Evolutionary conservation across 1,140 invertebrate genomes (phyloP).

Genomic region (Pachypeltis micranthus): DNA sequence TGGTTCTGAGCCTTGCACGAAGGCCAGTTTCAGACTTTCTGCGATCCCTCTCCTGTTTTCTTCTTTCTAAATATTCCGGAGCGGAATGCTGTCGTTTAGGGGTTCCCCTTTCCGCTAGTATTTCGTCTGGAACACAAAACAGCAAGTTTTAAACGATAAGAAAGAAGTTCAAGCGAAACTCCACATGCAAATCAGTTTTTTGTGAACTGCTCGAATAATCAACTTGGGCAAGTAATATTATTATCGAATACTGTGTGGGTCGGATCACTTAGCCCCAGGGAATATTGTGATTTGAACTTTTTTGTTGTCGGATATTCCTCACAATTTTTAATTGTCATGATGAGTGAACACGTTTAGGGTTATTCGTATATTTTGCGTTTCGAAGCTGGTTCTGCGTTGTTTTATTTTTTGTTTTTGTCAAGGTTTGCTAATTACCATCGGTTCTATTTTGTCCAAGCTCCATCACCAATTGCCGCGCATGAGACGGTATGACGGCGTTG

Average conservation of each 20-base stretch:
- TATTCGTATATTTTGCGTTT: too few species aligned
- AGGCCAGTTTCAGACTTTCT: slow-evolving; percentile 52
- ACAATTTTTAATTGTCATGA: too few species aligned
- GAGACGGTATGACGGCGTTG: slow-evolving; percentile 82
- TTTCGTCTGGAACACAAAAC: slow-evolving; percentile 30
- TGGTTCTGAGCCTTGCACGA: slow-evolving; percentile 39
- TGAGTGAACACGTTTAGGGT: too few species aligned
- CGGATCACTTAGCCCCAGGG: too few species aligned
- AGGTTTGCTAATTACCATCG: slow-evolving; percentile 43
- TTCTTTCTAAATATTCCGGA: slow-evolving; percentile 77
- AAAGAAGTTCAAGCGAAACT: too few species aligned
- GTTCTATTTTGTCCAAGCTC: slow-evolving; percentile 72
- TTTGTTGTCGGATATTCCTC: too few species aligned
- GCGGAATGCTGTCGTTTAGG: slow-evolving; percentile 66
- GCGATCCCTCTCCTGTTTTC: slow-evolving; percentile 55
- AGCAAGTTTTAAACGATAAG: background rate
- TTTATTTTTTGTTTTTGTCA: slow-evolving; percentile 33
- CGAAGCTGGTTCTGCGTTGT: too few species aligned
- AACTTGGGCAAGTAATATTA: too few species aligned
- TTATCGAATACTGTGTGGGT: too few species aligned
- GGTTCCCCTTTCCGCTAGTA: slow-evolving; percentile 39
- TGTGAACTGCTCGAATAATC: too few species aligned
- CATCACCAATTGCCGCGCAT: slow-evolving; percentile 84
- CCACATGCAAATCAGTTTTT: too few species aligned
- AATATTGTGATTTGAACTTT: too few species aligned